Evolutionary conservation across 2,797 vertebrate genomes (phyloP).

Genomic region (Euphonia xanthogaster): DNA sequence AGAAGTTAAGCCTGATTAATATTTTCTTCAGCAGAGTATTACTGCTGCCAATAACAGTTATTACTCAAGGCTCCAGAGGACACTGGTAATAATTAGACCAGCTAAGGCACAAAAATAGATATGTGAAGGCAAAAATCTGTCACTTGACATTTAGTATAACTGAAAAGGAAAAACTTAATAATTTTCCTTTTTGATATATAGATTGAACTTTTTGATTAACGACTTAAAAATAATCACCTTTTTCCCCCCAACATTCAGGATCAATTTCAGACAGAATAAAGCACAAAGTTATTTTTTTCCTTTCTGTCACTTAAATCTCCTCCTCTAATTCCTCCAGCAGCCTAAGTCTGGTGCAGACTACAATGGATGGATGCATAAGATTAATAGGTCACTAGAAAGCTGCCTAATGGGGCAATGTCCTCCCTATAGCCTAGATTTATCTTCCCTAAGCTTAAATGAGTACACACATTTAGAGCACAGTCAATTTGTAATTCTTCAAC

Average conservation of each 20-base stretch:
- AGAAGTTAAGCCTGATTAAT: conserved; percentile 5
- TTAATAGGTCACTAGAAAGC: background rate
- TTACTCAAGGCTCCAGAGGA: background rate
- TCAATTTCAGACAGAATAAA: background rate
- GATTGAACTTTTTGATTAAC: background rate
- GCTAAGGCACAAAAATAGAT: background rate
- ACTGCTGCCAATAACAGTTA: conserved; percentile 11
- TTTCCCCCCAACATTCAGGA: background rate
- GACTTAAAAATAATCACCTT: background rate
- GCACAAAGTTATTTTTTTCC: background rate
- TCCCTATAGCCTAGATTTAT: background rate
- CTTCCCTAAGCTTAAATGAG: background rate
- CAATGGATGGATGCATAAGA: background rate
- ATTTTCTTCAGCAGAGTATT: background rate
- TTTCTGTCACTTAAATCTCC: background rate
- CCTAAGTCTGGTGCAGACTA: background rate
- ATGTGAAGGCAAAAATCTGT: background rate
- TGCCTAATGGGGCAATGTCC: background rate
- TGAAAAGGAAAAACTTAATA: background rate
- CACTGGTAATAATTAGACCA: background rate
- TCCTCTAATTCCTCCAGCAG: background rate
- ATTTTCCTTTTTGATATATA: background rate
- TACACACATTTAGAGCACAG: background rate
- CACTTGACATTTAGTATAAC: background rate
- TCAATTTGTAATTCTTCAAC: background rate